These are phyloP conservation scores for Macrophya alboannulata DNA, from an alignment of 2,888 invertebrate species.

Conservation along the genomic window DNA sequence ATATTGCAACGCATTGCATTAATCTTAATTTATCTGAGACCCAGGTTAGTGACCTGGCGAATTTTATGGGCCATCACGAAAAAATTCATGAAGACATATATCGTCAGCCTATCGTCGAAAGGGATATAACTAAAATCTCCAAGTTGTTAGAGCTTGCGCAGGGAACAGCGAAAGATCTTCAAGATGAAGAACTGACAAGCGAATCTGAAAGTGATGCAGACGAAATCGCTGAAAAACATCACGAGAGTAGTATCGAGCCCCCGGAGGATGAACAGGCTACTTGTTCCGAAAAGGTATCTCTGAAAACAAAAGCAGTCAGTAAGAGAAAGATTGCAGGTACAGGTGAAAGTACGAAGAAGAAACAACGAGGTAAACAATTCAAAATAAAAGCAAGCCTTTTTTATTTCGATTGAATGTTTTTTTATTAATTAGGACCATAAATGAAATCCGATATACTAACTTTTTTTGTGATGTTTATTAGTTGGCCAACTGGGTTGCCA, in stretches of 20 bases:
- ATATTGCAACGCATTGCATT: conserved; percentile 63
- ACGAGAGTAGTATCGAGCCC: not conserved
- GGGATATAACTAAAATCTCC: conserved; percentile 66
- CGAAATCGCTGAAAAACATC: not conserved
- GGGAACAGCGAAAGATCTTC: conserved; percentile 53
- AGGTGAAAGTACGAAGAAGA: too few relatives aligned
- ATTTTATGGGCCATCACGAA: conserved; percentile 61
- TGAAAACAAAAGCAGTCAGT: too few relatives aligned
- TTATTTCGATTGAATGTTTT: too few relatives aligned
- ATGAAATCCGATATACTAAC: too few relatives aligned
- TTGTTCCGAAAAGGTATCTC: too few relatives aligned
- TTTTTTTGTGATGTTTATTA: too few relatives aligned
- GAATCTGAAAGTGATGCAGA: not conserved
- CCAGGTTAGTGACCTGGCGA: conserved; percentile 62
- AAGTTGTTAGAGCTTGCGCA: conserved; percentile 64
- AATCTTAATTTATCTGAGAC: conserved; percentile 61
- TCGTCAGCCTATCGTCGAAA: conserved; percentile 62
- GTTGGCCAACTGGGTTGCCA: too few relatives aligned
- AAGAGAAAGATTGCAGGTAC: too few relatives aligned
- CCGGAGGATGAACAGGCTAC: not conserved
- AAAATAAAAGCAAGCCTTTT: too few relatives aligned
- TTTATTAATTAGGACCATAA: too few relatives aligned
- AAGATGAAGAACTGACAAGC: not conserved
- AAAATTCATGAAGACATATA: not conserved
- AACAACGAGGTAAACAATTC: too few relatives aligned